Conservation (phyloP, 64 coral and sea anemone genomes). For the Astreopora myriophthalma region DNA sequence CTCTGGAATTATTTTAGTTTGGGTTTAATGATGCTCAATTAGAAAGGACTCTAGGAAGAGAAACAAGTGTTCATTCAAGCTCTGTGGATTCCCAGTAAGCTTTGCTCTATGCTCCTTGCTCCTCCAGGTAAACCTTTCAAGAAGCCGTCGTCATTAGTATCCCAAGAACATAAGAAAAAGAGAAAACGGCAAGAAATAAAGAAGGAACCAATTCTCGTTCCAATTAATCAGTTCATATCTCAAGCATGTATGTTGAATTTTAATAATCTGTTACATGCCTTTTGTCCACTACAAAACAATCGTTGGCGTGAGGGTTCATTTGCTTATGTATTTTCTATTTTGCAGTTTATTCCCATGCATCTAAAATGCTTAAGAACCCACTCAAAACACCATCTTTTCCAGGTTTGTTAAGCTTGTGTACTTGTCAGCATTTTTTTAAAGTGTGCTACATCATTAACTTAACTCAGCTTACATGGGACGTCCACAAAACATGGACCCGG, state of each 20-base stretch:
- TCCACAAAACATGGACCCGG: too few species aligned
- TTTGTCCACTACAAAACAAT: too few species aligned
- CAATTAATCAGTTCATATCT: constrained; percentile 83
- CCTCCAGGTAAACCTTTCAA: constrained; percentile 89
- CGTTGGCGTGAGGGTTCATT: neutral
- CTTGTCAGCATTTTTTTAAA: neutral
- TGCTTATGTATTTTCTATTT: neutral
- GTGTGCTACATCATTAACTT: too few species aligned
- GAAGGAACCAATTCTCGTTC: constrained; percentile 33
- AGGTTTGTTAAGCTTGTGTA: constrained; percentile 24
- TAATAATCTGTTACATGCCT: neutral
- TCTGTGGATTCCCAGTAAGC: neutral
- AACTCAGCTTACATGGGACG: too few species aligned
- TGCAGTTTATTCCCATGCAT: constrained; percentile 93
- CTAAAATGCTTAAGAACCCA: constrained; percentile 86
- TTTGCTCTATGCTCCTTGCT: neutral
- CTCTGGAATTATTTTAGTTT: too few species aligned
- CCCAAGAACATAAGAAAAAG: constrained; percentile 61
- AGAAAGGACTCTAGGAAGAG: too few species aligned
- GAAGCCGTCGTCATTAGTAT: constrained; percentile 53
- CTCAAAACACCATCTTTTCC: constrained; percentile 77
- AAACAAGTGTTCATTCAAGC: too few species aligned
- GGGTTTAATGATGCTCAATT: too few species aligned
- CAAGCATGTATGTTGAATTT: constrained; percentile 78
- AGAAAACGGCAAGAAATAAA: constrained; percentile 57